A percentile compares a stretch with the other conserved stretches of the same genome.
Conservation (phyloP, 2,113 vertebrate genomes). For the Sus scrofa region DNA sequence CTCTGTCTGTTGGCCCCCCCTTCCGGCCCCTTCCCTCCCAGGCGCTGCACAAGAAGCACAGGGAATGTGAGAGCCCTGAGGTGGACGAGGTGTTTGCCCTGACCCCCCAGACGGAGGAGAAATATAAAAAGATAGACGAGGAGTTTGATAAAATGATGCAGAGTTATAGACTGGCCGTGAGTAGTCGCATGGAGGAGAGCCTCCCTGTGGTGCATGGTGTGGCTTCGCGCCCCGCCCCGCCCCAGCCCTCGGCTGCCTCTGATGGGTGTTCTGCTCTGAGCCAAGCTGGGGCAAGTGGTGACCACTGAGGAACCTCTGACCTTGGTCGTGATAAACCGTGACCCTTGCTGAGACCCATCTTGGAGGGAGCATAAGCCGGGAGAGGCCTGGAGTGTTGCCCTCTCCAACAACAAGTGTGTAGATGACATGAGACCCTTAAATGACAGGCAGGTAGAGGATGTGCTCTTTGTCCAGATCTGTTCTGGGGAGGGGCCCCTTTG, state of each 20-base stretch:
- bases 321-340: neutral
- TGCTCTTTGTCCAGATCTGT: neutral
- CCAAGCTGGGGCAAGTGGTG: conserved; percentile 59
- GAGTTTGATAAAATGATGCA: conserved; percentile 99
- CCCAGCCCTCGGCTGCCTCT: conserved; percentile 75
- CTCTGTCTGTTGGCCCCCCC: conserved; percentile 79
- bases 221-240: conserved; percentile 72
- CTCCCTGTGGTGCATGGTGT: conserved; percentile 82
- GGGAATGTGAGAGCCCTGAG: conserved; percentile 98
- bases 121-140: conserved; percentile 99
- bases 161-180: conserved; percentile 99
- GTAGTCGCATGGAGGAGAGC: conserved; percentile 89
- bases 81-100: conserved; percentile 97
- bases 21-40: conserved; percentile 69
- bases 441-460: neutral
- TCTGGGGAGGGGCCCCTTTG: neutral
- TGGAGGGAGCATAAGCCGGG: neutral
- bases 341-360: neutral
- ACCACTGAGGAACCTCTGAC: conserved; percentile 18
- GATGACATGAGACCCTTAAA: neutral
- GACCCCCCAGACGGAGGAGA: conserved; percentile 99
- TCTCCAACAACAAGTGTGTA: neutral
- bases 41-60: conserved; percentile 99
- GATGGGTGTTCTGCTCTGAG: conserved; percentile 48
- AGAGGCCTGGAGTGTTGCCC: neutral